These are phyloP conservation scores for Leptinotarsa lineolata DNA, from an alignment of 1,140 invertebrate species.

Conservation along the genomic window DNA sequence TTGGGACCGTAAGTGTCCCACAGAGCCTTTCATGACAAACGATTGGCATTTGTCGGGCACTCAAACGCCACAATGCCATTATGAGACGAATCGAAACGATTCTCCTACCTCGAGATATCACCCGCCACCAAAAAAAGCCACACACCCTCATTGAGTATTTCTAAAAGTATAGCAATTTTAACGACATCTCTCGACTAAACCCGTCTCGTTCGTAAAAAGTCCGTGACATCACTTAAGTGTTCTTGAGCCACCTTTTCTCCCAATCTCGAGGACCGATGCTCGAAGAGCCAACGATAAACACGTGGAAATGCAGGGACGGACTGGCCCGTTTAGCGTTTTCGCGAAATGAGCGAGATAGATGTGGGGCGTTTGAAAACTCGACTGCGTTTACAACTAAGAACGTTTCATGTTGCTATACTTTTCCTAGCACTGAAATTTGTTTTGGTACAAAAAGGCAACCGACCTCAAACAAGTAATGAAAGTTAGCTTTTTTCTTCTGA, in stretches of 20 bases:
- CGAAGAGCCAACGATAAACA: slow-evolving; percentile 22
- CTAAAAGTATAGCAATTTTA: slow-evolving; percentile 8
- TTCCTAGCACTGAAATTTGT: too few relatives aligned
- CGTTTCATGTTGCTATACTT: too few relatives aligned
- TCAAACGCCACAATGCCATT: neutral
- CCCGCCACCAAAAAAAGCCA: slow-evolving; percentile 1
- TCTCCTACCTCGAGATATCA: neutral
- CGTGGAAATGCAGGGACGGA: slow-evolving; percentile 17
- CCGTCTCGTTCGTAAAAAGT: slow-evolving; percentile 13
- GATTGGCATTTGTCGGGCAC: neutral
- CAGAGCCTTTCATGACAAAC: neutral
- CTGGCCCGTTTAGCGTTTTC: neutral
- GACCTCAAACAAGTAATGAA: too few relatives aligned
- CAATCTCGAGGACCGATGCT: slow-evolving; percentile 20
- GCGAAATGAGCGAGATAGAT: too few relatives aligned
- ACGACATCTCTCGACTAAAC: neutral
- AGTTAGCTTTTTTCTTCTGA: too few relatives aligned
- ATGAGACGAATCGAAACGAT: neutral
- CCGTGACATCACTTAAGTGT: slow-evolving; percentile 20
- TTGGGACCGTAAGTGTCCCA: too few relatives aligned
- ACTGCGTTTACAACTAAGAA: too few relatives aligned
- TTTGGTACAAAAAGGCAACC: too few relatives aligned
- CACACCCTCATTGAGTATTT: neutral
- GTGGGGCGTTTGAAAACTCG: too few relatives aligned
- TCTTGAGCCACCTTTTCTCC: slow-evolving; percentile 19